Evolutionary conservation across 2,888 invertebrate species (phyloP), one percentile per base, ranked within the genome.

Genomic region (Molanna angustata): DNA sequence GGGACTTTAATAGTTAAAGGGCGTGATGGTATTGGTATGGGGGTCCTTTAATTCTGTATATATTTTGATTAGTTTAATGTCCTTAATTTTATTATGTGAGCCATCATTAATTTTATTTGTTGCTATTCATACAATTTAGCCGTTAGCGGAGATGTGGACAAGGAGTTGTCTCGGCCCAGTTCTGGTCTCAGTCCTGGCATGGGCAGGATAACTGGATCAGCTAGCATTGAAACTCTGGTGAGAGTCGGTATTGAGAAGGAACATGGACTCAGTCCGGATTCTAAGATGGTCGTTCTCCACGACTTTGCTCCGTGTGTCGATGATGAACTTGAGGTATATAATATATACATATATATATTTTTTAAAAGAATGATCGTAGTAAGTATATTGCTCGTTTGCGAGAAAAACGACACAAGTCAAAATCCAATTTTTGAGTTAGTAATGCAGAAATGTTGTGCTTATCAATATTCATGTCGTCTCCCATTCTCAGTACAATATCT

Each of bases 261-360:
- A 70, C 90, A 92, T 72, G 92, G 92, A 1, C 74, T 93, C 4
- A 91, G 93, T 58, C 93, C 94, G 0, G 94, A 94, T 67, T 93
- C 92, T 44, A 94, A 94, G 76, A 94, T 94, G 93, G 90, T 94
- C 56, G 94, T 94, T 31, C 75, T 94, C 7, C 94, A 94, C 69
- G 94, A 95, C 69, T 96, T 96, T 68, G 90, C 90, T 11, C 94
- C 95, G 0, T 94, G 94, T 67, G 95, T 94, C 1, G 94, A 95
- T 68, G 94, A 95, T 71, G 95, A 96, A 67, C 76, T 96, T 39
- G 90, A 92, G 77, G 89, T 90, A 21, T 35, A 33, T 32, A 41
- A 27, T 27, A 27, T 27, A 27, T 27, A 4, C 18, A 27, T 46
- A 19, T 37, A 11, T 37, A 18, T 2, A 35, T 46, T 16, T 4